A percentile compares a stretch with the other conserved stretches of the same genome.
Evolutionary conservation across 2,797 vertebrate genomes (phyloP).

Genomic region (Typhlichthys subterraneus): DNA sequence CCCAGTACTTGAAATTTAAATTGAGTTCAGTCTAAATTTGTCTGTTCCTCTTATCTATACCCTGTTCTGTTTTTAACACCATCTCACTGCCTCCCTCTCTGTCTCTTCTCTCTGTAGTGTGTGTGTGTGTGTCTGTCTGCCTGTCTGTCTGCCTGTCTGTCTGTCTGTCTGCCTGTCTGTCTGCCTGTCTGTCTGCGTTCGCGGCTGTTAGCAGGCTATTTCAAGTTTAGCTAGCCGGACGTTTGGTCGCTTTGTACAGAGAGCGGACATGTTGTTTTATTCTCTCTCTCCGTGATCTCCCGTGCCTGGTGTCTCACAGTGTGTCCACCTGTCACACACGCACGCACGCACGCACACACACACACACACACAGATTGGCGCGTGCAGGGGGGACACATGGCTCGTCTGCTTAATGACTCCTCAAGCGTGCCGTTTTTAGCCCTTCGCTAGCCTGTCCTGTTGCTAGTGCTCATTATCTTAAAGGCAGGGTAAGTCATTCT

Average conservation of each 20-base stretch:
- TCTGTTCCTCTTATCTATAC: slow-evolving; percentile 23
- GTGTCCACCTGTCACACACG: slow-evolving; percentile 65
- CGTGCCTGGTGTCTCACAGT: slow-evolving; percentile 49
- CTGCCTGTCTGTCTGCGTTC: slow-evolving; percentile 37
- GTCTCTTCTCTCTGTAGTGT: slow-evolving; percentile 21
- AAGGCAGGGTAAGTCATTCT: no score
- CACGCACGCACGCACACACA: slow-evolving; percentile 17
- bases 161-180: no score
- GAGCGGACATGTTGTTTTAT: slow-evolving; percentile 51
- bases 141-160: no score
- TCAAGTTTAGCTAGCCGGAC: slow-evolving; percentile 52
- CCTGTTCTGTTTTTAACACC: background rate
- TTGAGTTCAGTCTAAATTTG: slow-evolving; percentile 34
- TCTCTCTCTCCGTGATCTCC: slow-evolving; percentile 25
- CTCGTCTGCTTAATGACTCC: slow-evolving; percentile 39
- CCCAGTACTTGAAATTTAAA: slow-evolving; percentile 18
- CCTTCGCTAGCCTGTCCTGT: slow-evolving; percentile 5
- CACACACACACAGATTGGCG: slow-evolving; percentile 49
- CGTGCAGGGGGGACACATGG: slow-evolving; percentile 45
- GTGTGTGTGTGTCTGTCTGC: background rate
- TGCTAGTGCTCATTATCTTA: background rate
- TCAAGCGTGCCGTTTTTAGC: slow-evolving; percentile 25
- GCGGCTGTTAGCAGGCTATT: slow-evolving; percentile 49
- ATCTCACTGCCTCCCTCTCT: background rate
- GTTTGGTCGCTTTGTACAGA: slow-evolving; percentile 33